Evolutionary conservation across 2,888 invertebrate species (phyloP), one percentile per base, ranked within the genome.

Genomic region (Cepaea hortensis): DNA sequence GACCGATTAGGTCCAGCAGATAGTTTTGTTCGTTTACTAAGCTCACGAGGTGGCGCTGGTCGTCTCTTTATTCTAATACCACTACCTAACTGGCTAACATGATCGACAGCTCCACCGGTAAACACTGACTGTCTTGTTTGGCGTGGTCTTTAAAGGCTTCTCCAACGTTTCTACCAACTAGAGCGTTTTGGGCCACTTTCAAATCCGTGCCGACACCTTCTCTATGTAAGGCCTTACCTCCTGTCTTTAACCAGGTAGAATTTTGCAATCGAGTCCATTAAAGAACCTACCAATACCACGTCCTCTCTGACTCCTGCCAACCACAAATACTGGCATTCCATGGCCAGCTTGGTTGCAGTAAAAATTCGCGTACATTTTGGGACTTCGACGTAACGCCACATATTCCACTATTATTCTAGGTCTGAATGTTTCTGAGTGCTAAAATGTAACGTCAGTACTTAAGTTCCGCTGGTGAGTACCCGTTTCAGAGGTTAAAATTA

Each of bases 151-250:
- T n/a, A 23, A 82, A n/a, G 23, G 23, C 20, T n/a, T 76, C 50
- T 50, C 75, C 70, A 3, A 20, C 35, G 13, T 55, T 61, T 65
- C 73, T n/a, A 20, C 83, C 80, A 65, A 46, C n/a, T 81, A 81
- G 23, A 3, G 81, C 82, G 20, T 87, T 77, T 13, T 62, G 46
- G 18, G 70, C 76, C 0, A 87, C 65, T 20, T 80, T 23, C n/a
- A 81, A 15, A 20, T 84, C 87, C 5, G 81, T 81, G 7, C 50
- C 48, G 2, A 62, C 18, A 15, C 84, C 84, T 50, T 87, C 84
- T 65, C 65, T 82, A 35, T 81, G 48, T 50, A 87, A 15, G n/a
- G 73, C 76, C 65, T 87, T 80, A 23, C 84, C 87, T 23, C 80
- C 73, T 6, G 23, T 80, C 72, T 75, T 84, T 87, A 65, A 81